Percentiles rank a stretch among this genome's conserved stretches.
These are phyloP conservation scores for Xestobium rufovillosum DNA, from an alignment of 2,888 invertebrate species.

Conservation along the genomic window DNA sequence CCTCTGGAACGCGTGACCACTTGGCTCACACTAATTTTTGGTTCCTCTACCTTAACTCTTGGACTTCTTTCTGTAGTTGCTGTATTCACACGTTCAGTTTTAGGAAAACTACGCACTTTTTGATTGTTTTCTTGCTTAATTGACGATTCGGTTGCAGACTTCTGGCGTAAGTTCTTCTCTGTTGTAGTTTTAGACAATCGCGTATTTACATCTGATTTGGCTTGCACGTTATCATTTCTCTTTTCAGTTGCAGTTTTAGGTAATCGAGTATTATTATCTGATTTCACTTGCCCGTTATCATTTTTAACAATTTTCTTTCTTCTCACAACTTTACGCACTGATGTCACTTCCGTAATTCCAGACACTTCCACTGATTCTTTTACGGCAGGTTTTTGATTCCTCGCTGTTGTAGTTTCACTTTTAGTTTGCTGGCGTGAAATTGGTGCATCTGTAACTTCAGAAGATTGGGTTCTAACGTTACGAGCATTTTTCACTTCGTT, in stretches of 20 bases:
- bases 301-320: slow-evolving; percentile 14
- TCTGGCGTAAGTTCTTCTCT: too few relatives aligned
- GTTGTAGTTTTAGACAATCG: too few relatives aligned
- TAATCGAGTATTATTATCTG: too few relatives aligned
- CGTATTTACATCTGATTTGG: slow-evolving; percentile 9
- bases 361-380: slow-evolving; percentile 36
- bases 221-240: slow-evolving; percentile 1
- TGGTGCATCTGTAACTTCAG: neutral
- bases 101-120: too few relatives aligned
- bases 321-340: slow-evolving; percentile 32
- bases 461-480: too few relatives aligned
- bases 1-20: slow-evolving; percentile 22
- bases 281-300: too few relatives aligned
- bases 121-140: too few relatives aligned
- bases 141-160: too few relatives aligned
- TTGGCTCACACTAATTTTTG: slow-evolving; percentile 20
- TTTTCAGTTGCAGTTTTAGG: slow-evolving; percentile 5
- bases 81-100: too few relatives aligned
- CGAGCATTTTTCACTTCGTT: slow-evolving; percentile 4
- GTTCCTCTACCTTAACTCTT: slow-evolving; percentile 8
- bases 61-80: slow-evolving; percentile 9
- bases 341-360: slow-evolving; percentile 36
- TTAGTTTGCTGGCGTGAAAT: neutral
- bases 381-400: slow-evolving; percentile 17
- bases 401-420: slow-evolving; percentile 10